Evolutionary conservation across 2,888 invertebrate genomes (phyloP).

Genomic region (Bugula neritina): DNA sequence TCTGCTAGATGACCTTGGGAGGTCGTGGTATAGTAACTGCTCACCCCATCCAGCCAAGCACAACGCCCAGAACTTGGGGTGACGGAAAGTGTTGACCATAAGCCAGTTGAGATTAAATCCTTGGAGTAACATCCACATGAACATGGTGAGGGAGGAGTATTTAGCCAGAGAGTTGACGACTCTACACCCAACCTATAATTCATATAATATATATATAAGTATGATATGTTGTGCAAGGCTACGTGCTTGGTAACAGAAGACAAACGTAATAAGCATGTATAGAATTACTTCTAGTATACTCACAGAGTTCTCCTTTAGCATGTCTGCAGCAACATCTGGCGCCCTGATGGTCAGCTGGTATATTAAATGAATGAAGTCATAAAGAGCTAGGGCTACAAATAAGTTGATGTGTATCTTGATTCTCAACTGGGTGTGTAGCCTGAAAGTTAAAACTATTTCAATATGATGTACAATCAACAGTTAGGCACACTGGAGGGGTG

Average conservation of each 20-base stretch:
- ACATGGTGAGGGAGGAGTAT: conserved; percentile 43
- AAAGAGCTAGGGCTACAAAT: conserved; percentile 10
- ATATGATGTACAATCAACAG: no score
- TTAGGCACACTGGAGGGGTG: no score
- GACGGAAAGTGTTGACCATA: conserved; percentile 46
- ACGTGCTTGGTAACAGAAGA: background rate
- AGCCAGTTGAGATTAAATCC: conserved; percentile 48
- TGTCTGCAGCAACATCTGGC: background rate
- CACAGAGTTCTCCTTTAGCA: background rate
- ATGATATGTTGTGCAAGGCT: no score
- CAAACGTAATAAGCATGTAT: background rate
- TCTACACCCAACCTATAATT: conserved; percentile 41
- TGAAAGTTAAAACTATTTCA: no score
- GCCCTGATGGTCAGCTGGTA: conserved; percentile 1
- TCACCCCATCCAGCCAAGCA: conserved; percentile 47
- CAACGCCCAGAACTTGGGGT: conserved; percentile 39
- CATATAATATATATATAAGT: background rate
- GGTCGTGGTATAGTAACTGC: no score
- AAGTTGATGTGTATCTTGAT: conserved; percentile 16
- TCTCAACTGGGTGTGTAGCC: conserved; percentile 7
- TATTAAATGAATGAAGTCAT: conserved; percentile 11
- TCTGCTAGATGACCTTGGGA: no score
- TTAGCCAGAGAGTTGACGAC: conserved; percentile 43
- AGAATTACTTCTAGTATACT: no score
- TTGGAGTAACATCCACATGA: conserved; percentile 51